Evolutionary conservation across 2,797 vertebrate species (phyloP).

Genomic region (Sarcophilus harrisii): DNA sequence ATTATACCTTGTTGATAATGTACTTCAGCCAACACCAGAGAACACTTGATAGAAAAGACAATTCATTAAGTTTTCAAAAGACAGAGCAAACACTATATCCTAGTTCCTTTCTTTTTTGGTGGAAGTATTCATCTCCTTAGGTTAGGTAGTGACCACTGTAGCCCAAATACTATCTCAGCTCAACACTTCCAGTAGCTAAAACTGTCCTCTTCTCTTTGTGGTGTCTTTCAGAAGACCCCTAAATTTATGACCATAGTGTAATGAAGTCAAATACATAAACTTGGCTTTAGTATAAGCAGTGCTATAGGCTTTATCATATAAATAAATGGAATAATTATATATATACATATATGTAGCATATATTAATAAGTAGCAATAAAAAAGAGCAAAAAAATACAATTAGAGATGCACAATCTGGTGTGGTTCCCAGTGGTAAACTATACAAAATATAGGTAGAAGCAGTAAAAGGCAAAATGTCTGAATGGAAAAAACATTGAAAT

Average conservation of each 20-base stretch:
- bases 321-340: background rate
- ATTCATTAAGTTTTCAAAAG: background rate
- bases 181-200: background rate
- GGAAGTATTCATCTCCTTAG: background rate
- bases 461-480: background rate
- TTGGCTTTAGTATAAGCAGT: background rate
- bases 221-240: background rate
- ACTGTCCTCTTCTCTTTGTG: background rate
- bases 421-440: background rate
- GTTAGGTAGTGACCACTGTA: background rate
- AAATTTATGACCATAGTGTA: background rate
- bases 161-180: background rate
- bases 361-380: background rate
- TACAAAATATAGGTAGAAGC: background rate
- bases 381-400: background rate
- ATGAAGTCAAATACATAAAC: background rate
- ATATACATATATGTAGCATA: too few relatives aligned
- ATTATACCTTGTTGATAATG: background rate
- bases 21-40: background rate
- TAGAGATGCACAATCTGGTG: background rate
- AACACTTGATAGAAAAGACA: background rate
- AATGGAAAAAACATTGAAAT: background rate
- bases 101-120: background rate
- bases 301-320: background rate
- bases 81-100: background rate